Percentiles rank a stretch among this genome's conserved stretches.
phyloP scores from a whole-genome alignment of 2,888 invertebrate genomes.

The Podotricha telesiphe region DNA sequence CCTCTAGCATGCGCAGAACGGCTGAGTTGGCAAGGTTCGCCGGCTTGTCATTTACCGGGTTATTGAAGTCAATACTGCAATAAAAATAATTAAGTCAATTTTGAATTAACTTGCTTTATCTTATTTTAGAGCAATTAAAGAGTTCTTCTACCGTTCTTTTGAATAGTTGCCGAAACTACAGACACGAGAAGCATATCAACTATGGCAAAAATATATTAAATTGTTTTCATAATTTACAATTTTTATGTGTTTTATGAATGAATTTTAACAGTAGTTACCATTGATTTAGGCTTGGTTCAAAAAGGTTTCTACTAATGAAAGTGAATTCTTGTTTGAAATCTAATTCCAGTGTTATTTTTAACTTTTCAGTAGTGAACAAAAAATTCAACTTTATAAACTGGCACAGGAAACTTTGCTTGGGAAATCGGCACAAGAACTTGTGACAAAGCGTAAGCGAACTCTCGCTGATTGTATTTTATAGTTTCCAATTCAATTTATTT shows the following conservation, averaged over 20 bases:
- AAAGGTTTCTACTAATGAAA: too few relatives aligned
- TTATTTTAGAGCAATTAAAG: too few relatives aligned
- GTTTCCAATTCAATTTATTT: conserved; percentile 41
- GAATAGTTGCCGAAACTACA: too few relatives aligned
- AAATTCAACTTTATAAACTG: conserved; percentile 55
- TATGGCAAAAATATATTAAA: too few relatives aligned
- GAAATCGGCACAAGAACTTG: conserved; percentile 54
- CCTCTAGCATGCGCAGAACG: conserved; percentile 92
- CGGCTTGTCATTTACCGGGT: conserved; percentile 88
- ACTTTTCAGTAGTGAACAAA: conserved; percentile 63
- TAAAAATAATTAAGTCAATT: background rate
- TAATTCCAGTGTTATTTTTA: conserved; percentile 58
- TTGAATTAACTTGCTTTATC: too few relatives aligned
- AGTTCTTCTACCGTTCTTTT: too few relatives aligned
- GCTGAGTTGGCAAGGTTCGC: conserved; percentile 93
- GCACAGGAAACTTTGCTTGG: conserved; percentile 60
- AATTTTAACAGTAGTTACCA: too few relatives aligned
- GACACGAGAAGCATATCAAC: too few relatives aligned
- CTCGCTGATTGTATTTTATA: conserved; percentile 50
- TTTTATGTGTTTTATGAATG: too few relatives aligned
- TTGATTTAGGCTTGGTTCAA: too few relatives aligned
- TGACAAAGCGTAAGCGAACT: conserved; percentile 49
- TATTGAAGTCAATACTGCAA: conserved; percentile 90
- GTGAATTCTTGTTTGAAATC: conserved; percentile 40
- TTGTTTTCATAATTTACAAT: too few relatives aligned